Evolutionary conservation across 2,113 vertebrate genomes (phyloP), one percentile per base, ranked within the genome.

Genomic region (Myotis yumanensis): DNA sequence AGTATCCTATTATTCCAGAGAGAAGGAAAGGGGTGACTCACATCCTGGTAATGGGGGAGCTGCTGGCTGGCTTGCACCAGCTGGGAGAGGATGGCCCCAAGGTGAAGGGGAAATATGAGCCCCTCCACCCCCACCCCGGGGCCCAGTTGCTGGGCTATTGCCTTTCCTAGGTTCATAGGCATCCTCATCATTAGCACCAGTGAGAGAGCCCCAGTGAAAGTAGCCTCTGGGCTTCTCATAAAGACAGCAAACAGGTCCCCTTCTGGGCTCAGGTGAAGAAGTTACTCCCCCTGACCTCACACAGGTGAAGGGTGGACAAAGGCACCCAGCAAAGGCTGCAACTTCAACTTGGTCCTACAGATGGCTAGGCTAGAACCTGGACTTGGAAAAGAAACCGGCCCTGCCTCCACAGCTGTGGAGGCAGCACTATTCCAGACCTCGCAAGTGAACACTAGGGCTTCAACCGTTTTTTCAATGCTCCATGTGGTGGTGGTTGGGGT

Each of bases 11-110:
- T 57, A 93, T 88, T 72, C 68, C 92, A 83, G 88, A 86, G 79
- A 85, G n/a, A 77, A 46, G 93, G 66, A 88, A 90, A 64, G 71
- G 40, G 15, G 69, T 96, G 96, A 96, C 82, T 97, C 96, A 95
- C 4, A 62, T 15, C 5, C 52, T 17, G 46, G 88, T 73, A 88
- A 37, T 1, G 43, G 68, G 8, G 81, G 54, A 77, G 88, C 69
- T 92, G 75, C 72, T 59, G 88, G 77, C 68, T 83, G 91, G 94
- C 89, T 96, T 66, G 68, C 20, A 90, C 32, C 85, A 79, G 90
- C 94, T 86, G 54, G 52, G n/a, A 90, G 51, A 82, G 17, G 17
- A 77, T 83, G 87, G 73, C 82, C 89, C 73, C 37, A 46, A 90
- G 68, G 84, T 43, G 76, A 94, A 89, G 40, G 66, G 76, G 82